A percentile compares a stretch with the other conserved stretches of the same genome.
phyloP scores from a whole-genome alignment of 2,113 vertebrate genomes.

The Rhegmatorhina hoffmannsi region DNA sequence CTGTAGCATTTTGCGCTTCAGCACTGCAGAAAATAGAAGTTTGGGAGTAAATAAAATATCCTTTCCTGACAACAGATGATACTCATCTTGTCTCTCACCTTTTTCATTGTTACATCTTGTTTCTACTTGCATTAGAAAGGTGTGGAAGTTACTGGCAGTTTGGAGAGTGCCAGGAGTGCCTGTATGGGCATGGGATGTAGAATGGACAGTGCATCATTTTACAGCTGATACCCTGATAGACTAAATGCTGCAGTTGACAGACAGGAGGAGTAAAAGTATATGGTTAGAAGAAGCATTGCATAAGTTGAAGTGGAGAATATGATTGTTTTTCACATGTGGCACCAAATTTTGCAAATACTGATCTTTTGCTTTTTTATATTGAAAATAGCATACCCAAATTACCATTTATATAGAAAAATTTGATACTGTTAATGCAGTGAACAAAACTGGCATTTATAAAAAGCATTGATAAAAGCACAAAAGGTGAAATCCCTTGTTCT shows the following conservation, averaged over 20 bases:
- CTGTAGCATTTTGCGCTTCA: not conserved
- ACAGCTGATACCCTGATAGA: fast-evolving
- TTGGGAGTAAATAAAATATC: not conserved
- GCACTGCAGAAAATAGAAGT: not conserved
- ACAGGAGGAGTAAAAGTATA: not conserved
- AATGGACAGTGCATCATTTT: not conserved
- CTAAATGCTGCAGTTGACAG: not conserved
- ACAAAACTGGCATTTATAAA: not conserved
- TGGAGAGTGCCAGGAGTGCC: not conserved
- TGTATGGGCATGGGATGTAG: no score
- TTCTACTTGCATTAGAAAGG: not conserved
- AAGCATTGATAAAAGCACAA: not conserved
- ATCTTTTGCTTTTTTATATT: not conserved
- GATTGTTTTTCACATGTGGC: not conserved
- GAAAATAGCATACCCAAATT: not conserved
- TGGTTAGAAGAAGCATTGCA: not conserved
- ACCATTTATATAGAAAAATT: not conserved
- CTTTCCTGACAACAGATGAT: not conserved
- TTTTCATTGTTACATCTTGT: not conserved
- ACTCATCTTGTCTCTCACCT: not conserved
- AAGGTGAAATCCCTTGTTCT: not conserved
- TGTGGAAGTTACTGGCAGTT: not conserved
- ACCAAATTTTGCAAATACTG: not conserved
- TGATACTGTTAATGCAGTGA: not conserved
- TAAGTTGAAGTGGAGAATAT: not conserved